Conservation (phyloP, 2,113 vertebrate genomes). For the Petaurus breviceps region DNA sequence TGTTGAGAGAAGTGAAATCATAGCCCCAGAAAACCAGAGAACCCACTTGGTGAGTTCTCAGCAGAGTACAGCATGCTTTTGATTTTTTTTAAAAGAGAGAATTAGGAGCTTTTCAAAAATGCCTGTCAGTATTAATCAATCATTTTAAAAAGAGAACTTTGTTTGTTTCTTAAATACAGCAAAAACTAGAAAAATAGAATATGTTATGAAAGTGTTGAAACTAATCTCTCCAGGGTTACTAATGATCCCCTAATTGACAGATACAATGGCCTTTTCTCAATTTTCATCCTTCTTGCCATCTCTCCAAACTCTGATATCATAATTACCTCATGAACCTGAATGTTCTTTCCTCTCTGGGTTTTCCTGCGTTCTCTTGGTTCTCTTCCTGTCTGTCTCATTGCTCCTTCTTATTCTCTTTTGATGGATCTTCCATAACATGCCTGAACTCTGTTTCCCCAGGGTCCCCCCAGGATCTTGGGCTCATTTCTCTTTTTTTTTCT, state of each 20-base stretch:
- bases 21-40: not conserved
- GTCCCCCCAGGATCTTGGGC: too few relatives aligned
- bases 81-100: not conserved
- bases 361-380: too few relatives aligned
- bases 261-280: not conserved
- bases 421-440: too few relatives aligned
- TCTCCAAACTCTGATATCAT: not conserved
- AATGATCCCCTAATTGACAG: not conserved
- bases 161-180: not conserved
- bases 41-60: not conserved
- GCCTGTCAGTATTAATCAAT: not conserved
- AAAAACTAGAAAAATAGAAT: not conserved
- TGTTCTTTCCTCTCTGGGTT: too few relatives aligned
- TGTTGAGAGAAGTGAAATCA: not conserved
- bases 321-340: too few relatives aligned
- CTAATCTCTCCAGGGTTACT: not conserved
- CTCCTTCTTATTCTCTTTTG: too few relatives aligned
- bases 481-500: too few relatives aligned
- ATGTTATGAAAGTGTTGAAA: not conserved
- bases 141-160: not conserved
- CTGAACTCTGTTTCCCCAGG: too few relatives aligned
- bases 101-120: not conserved
- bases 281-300: not conserved
- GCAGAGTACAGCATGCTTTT: not conserved
- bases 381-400: too few relatives aligned